phyloP scores from a whole-genome alignment of 92 coral and sea anemone genomes.

The Bergia sp. region DNA sequence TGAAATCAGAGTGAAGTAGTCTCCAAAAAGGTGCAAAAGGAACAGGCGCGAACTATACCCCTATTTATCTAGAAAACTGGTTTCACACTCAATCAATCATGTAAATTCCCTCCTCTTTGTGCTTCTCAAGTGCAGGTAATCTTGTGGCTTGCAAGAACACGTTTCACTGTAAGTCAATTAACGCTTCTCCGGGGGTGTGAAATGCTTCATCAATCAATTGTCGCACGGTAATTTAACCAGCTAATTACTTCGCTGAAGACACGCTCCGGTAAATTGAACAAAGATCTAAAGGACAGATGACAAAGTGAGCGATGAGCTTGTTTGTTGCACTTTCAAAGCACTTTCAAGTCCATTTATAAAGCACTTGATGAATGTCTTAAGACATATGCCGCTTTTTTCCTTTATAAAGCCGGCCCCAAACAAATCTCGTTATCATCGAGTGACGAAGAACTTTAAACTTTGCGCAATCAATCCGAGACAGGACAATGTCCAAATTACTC shows the following conservation, averaged over 20 bases:
- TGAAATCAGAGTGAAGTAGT: not conserved
- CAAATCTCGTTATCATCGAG: no score
- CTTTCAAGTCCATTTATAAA: slow-evolving; percentile 21
- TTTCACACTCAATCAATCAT: slow-evolving; percentile 37
- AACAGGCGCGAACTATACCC: not conserved
- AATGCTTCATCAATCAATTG: slow-evolving; percentile 4
- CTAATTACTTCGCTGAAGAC: not conserved
- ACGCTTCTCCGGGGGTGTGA: slow-evolving; percentile 12
- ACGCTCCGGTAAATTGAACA: not conserved
- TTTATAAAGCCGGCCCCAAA: no score
- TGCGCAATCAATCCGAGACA: no score
- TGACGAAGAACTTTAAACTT: no score
- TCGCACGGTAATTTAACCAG: not conserved
- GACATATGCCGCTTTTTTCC: not conserved
- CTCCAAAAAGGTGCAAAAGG: slow-evolving; percentile 31
- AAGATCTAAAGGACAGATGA: slow-evolving; percentile 11
- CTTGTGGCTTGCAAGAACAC: not conserved
- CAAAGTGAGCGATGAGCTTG: slow-evolving; percentile 29
- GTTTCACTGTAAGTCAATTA: not conserved
- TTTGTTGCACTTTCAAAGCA: slow-evolving; percentile 2
- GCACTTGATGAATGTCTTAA: not conserved
- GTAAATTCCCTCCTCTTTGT: not conserved
- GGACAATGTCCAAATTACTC: no score
- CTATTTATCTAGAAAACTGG: not conserved
- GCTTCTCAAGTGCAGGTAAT: not conserved